phyloP scores from a whole-genome alignment of 2,797 vertebrate genomes.

The Morus bassanus region DNA sequence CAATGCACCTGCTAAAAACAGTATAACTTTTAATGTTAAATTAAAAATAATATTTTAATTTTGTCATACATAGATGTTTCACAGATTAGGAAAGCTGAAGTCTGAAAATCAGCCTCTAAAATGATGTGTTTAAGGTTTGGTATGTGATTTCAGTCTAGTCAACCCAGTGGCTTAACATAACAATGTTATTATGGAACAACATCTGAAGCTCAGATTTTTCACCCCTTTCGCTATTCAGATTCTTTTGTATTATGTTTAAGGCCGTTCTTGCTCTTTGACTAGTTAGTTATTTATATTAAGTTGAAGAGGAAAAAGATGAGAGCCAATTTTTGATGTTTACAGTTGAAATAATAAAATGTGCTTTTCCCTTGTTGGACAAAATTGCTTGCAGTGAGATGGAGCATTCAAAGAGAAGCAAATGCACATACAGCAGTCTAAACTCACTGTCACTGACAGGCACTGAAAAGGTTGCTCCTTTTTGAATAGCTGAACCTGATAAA shows the following conservation, averaged over 20 bases:
- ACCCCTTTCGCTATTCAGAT: neutral
- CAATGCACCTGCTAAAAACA: neutral
- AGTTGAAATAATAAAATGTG: constrained; percentile 41
- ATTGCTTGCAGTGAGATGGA: constrained; percentile 41
- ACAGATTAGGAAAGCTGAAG: neutral
- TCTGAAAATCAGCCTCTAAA: constrained; percentile 11
- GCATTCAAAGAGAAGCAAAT: constrained; percentile 35
- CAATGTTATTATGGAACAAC: neutral
- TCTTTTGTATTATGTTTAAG: constrained; percentile 25
- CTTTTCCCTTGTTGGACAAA: constrained; percentile 17
- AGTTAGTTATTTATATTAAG: constrained; percentile 51
- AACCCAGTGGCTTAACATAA: constrained; percentile 35
- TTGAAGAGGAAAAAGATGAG: constrained; percentile 46
- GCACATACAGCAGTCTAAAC: constrained; percentile 43
- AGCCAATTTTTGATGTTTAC: constrained; percentile 50
- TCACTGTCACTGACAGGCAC: constrained; percentile 46
- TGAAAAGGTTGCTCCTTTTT: constrained; percentile 54
- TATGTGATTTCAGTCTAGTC: constrained; percentile 17
- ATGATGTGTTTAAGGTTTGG: neutral
- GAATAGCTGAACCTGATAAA: constrained; percentile 65
- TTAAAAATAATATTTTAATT: neutral
- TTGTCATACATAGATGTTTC: neutral
- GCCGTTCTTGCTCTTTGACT: constrained; percentile 50
- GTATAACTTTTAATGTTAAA: neutral
- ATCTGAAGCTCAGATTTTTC: constrained; percentile 19